phyloP scores from a whole-genome alignment of 2,797 vertebrate species.

The Tarsius wallacei region DNA sequence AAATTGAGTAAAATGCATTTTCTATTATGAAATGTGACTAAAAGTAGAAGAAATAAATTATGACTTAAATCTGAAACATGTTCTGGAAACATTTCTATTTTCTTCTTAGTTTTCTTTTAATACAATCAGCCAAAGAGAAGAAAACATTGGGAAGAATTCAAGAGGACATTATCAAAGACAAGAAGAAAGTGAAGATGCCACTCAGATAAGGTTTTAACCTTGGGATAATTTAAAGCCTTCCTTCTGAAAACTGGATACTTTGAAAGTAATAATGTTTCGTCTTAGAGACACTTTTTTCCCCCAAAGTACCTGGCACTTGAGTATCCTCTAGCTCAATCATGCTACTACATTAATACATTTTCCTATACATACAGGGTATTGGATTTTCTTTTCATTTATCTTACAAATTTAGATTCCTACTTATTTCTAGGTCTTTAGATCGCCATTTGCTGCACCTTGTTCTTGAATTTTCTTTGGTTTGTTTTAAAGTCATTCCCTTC shows the following conservation, averaged over 20 bases:
- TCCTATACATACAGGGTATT: not conserved
- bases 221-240: conserved; percentile 23
- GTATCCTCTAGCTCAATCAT: not conserved
- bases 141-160: not conserved
- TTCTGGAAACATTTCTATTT: not conserved
- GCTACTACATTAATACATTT: not conserved
- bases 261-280: not conserved
- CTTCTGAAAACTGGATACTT: not conserved
- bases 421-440: conserved; percentile 5
- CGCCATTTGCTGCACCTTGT: not conserved
- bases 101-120: conserved; percentile 26
- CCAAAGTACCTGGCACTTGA: not conserved
- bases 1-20: conserved; percentile 27
- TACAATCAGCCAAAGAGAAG: not conserved
- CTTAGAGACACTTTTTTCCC: not conserved
- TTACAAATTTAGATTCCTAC: not conserved
- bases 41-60: conserved; percentile 37
- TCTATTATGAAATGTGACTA: not conserved
- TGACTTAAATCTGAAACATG: conserved; percentile 29
- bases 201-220: conserved; percentile 32
- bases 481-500: not conserved
- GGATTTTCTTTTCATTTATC: not conserved
- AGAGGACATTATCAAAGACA: conserved; percentile 28
- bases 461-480: not conserved
- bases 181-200: not conserved